Evolutionary conservation across 2,113 vertebrate genomes (phyloP), one percentile per base, ranked within the genome.

Genomic region (Microcebus ravelobensis): DNA sequence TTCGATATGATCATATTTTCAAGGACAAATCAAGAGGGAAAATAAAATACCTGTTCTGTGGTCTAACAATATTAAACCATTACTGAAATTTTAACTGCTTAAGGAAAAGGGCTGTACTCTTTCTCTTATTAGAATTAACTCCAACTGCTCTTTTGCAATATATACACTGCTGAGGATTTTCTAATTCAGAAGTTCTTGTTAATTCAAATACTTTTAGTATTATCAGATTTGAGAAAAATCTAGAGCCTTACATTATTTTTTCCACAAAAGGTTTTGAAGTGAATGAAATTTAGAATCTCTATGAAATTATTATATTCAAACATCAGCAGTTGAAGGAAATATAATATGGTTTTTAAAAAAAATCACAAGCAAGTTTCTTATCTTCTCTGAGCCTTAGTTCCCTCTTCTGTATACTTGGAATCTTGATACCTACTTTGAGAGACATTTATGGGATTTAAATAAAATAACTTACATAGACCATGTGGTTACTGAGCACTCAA

Each of bases 241-340:
- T 71, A 95, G 0, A 95, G 14, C 71, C 52, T 73, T 90, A 57
- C 80, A 4, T 31, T 96, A 45, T 29, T 98, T 81, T 97, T 97
- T 71, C 31, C 55, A 87, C 87, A 70, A 77, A 92, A 73, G 79
- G 52, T 97, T 87, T 12, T 1, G 14, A 97, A 97, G 70, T 96
- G 97, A 95, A 83, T 39, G 95, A 89, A 79, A 95, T 94, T 98
- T 97, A 91, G 45, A 90, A 79, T 91, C 59, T 27, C 63, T 90
- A n/a, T 92, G 98, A 81, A 98, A 98, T 98, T 96, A 98, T 97
- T 97, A 96, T 95, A 31, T 3, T 91, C 55, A 95, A 63, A 88
- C 87, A 91, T 96, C 73, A 94, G 92, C 70, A 71, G 71, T 96
- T 98, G n/a, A 87, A 81, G 42, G 42, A 92, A 95, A 83, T 77